A percentile compares a stretch with the other conserved stretches of the same genome.
Conservation (phyloP, 2,888 invertebrate species). For the Lasius fuliginosus region DNA sequence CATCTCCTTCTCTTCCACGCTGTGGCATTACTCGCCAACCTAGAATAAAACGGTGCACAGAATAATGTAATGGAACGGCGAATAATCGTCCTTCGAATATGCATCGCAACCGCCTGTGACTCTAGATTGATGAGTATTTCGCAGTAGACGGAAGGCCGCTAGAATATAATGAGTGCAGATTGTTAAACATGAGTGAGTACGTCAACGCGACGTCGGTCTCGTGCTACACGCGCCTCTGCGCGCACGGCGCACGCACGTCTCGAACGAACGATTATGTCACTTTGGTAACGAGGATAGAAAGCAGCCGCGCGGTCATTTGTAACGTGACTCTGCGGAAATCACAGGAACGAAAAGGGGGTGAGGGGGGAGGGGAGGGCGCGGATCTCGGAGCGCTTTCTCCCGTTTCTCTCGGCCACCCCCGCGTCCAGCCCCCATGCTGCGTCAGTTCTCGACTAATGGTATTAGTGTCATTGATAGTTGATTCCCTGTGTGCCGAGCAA, state of each 20-base stretch:
- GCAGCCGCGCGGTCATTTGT: slow-evolving; percentile 83
- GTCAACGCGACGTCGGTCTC: slow-evolving; percentile 72
- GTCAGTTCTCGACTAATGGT: slow-evolving; percentile 80
- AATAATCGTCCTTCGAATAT: slow-evolving; percentile 54
- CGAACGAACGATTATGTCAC: slow-evolving; percentile 84
- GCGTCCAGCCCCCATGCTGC: slow-evolving; percentile 59
- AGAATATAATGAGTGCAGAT: slow-evolving; percentile 67
- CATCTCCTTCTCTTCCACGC: too few relatives aligned
- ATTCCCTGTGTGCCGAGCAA: slow-evolving; percentile 80
- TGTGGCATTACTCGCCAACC: background rate
- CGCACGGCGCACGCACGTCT: slow-evolving; percentile 64
- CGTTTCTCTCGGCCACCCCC: slow-evolving; percentile 47
- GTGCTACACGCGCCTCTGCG: slow-evolving; percentile 59
- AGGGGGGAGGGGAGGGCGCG: slow-evolving; percentile 47
- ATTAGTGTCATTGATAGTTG: slow-evolving; percentile 83
- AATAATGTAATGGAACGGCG: slow-evolving; percentile 37
- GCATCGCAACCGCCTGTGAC: slow-evolving; percentile 57
- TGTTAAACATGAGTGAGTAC: slow-evolving; percentile 72
- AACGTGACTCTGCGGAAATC: slow-evolving; percentile 85
- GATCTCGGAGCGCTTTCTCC: slow-evolving; percentile 60
- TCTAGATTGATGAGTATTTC: slow-evolving; percentile 67
- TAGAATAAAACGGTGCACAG: slow-evolving; percentile 14
- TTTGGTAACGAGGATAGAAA: slow-evolving; percentile 84
- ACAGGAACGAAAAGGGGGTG: slow-evolving; percentile 74
- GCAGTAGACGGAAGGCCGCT: slow-evolving; percentile 54